These are phyloP conservation scores for Passer domesticus DNA, from an alignment of 2,113 vertebrate genomes.

Conservation along the genomic window DNA sequence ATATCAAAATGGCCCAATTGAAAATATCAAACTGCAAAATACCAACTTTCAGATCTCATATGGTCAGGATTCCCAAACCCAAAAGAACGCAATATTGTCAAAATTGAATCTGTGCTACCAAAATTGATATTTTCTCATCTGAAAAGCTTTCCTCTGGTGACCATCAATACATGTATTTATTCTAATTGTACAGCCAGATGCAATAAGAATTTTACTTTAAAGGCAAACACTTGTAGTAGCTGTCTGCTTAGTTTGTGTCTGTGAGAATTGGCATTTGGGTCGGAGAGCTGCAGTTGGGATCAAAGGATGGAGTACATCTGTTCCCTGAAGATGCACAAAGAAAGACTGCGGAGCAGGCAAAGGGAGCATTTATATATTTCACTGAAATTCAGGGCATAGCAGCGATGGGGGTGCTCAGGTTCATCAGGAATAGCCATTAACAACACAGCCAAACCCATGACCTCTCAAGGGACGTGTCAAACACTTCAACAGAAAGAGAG, in stretches of 20 bases:
- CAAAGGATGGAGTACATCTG: not conserved
- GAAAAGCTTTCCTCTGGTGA: not conserved
- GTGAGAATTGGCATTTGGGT: not conserved
- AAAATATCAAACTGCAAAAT: not conserved
- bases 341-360: not conserved
- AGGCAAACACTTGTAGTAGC: not conserved
- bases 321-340: not conserved
- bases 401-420: fast-evolving
- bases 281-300: not conserved
- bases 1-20: not conserved
- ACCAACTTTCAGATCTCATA: not conserved
- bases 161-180: not conserved
- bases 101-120: not conserved
- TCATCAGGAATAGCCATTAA: not conserved
- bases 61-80: not conserved
- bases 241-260: not conserved
- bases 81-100: not conserved
- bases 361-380: not conserved
- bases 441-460: no score
- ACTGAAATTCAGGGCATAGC: not conserved
- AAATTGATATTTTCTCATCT: not conserved
- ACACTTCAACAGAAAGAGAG: not conserved
- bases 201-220: not conserved
- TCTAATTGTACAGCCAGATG: no score
- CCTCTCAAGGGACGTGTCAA: not conserved